Evolutionary conservation across 2,797 vertebrate genomes (phyloP), one percentile per base, ranked within the genome.

Genomic region (Mionectes olivaceus): DNA sequence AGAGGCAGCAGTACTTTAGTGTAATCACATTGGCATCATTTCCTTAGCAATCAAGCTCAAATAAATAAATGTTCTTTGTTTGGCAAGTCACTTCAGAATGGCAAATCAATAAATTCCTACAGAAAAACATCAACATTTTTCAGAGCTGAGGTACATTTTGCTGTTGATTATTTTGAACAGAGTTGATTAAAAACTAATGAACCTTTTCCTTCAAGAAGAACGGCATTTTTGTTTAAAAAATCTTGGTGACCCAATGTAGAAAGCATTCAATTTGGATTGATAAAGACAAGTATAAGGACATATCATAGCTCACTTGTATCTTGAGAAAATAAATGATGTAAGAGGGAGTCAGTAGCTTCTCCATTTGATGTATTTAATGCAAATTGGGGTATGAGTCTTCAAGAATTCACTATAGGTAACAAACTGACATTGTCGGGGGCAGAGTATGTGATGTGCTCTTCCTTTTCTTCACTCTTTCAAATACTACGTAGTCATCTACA

Each of bases 21-120:
- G 41, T 89, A 93, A 84, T 93, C 70, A 84, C 30, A 44, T 9
- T 61, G 88, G 22, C 92, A 83, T 87, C 0, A 87, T 61, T 95
- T 94, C 86, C 67, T 87, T 84, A 90, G 77, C 59, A 92, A 95
- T 95, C 95, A 95, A 82, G 59, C 74, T 92, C 69, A 81, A 83
- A 91, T 94, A 94, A 91, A 93, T 71, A 81, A 88, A 83, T 47
- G 46, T 71, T 87, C 65, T 94, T 96, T 95, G 91, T 96, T 92
- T 95, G 83, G 46, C 43, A 94, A 93, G 74, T 68, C 80, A 81
- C 49, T 83, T 93, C 33, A 37, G 60, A 94, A 83, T 71, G 65
- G n/a, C 27, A 92, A 93, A 93, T 93, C 73, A 68, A 57, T 95
- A 75, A 55, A 76, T 81, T 83, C 46, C 30, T 92, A 28, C 65